Evolutionary conservation across 2,113 vertebrate species (phyloP), one percentile per base, ranked within the genome.

Genomic region (Alouatta palliata): DNA sequence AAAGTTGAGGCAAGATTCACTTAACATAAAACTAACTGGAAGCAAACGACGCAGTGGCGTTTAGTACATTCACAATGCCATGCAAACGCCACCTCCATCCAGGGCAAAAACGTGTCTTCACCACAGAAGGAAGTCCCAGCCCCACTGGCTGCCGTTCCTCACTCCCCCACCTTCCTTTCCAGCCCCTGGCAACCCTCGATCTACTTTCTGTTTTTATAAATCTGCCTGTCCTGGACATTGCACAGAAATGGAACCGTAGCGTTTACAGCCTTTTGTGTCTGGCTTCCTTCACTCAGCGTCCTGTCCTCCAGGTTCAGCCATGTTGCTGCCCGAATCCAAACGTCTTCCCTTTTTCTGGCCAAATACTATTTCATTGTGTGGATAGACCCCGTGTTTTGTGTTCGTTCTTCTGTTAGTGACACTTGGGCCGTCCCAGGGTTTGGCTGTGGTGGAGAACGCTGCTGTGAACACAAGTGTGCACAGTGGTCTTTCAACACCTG

Each of bases 1-100:
- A 40, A 30, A 37, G 16, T 19, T 27, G 66, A 86, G 58, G 2
- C 52, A 43, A 56, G 91, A 37, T 49, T 43, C 47, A 49, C 10
- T 0, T 23, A 5, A 79, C 43, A 0, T 8, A 19, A 37, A 40
- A 54, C 8, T 2, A 0, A 54, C 8, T 2, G 0, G 4, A 32
- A 77, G 70, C 14, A 16, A 14, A 8, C 6, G 0, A 25, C 4
- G 32, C 35, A 2, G 79, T n/a, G 71, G 23, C 79, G 1, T 49
- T 54, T 64, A 12, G 71, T 9, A 64, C 2, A 0, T 37, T 40
- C 32, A 0, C 3, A 8, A 0, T 1, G 30, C 19, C 13, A 2
- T 21, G 20, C 8, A 0, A 4, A 61, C n/a, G 0, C 12, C 30
- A 2, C 8, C 12, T 30, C 20, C 11, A 2, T 11, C 91, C 43